These are phyloP conservation scores for Tethea ocularis DNA, from an alignment of 2,888 invertebrate species.

Conservation along the genomic window DNA sequence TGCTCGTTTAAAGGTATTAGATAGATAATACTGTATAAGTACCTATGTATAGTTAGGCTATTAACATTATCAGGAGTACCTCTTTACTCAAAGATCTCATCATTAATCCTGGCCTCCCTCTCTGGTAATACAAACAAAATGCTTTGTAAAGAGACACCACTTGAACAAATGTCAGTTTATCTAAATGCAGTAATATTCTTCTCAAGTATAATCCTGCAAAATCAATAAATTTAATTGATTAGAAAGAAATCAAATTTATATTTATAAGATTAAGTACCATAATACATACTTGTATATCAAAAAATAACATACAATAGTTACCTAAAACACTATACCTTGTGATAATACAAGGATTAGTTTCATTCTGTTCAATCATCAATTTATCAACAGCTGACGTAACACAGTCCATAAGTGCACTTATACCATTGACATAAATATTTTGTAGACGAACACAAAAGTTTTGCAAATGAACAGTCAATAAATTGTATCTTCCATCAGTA, in stretches of 20 bases:
- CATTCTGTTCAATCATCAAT: conserved; percentile 81
- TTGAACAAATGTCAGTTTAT: conserved; percentile 93
- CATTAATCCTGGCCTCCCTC: conserved; percentile 77
- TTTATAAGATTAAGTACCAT: too few relatives aligned
- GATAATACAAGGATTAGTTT: conserved; percentile 76
- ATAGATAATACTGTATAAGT: conserved; percentile 9
- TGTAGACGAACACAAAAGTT: conserved; percentile 85
- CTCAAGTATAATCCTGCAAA: conserved; percentile 91
- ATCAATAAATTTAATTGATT: conserved; percentile 45
- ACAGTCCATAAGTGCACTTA: conserved; percentile 87
- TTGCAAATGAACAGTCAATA: conserved; percentile 82
- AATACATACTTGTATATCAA: too few relatives aligned
- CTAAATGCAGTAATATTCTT: conserved; percentile 91
- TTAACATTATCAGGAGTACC: conserved; percentile 41
- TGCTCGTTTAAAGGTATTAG: too few relatives aligned
- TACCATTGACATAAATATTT: conserved; percentile 84
- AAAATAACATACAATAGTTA: conserved; percentile 42
- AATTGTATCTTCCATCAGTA: conserved; percentile 84
- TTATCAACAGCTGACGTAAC: conserved; percentile 84
- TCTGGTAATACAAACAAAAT: conserved; percentile 88
- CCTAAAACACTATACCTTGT: conserved; percentile 88
- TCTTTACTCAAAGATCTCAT: conserved; percentile 79
- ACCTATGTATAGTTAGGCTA: background rate
- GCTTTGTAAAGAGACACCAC: conserved; percentile 89
- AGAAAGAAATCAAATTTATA: too few relatives aligned